These are phyloP conservation scores for Drosophila miranda DNA, from an alignment of 1,140 invertebrate species.

Conservation along the genomic window DNA sequence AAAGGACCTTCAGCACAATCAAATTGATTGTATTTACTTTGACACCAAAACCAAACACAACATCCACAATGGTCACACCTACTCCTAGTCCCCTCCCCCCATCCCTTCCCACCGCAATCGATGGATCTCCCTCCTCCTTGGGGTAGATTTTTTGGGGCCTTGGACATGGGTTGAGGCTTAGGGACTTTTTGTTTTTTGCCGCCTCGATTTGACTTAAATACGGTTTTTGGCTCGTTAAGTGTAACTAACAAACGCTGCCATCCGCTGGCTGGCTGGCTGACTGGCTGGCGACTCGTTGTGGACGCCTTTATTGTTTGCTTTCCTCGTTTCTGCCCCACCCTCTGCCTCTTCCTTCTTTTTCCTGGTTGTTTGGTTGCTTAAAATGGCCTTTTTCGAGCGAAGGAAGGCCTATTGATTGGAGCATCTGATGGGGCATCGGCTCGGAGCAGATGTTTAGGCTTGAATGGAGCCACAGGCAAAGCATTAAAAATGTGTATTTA, in stretches of 20 bases:
- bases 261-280: conserved; percentile 16
- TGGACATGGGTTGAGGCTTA: conserved; percentile 37
- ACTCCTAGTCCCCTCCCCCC: background rate
- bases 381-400: conserved; percentile 15
- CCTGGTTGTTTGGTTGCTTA: conserved; percentile 8
- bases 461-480: conserved; percentile 17
- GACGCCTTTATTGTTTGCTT: conserved; percentile 67
- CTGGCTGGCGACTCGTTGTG: conserved; percentile 9
- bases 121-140: conserved; percentile 3
- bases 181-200: conserved; percentile 46
- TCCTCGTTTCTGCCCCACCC: conserved; percentile 24
- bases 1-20: conserved; percentile 60
- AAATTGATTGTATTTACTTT: conserved; percentile 80
- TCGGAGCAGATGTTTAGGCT: conserved; percentile 33
- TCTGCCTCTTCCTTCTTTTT: conserved; percentile 20
- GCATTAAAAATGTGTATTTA: conserved; percentile 6
- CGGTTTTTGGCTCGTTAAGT: conserved; percentile 78
- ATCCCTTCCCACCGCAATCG: no score
- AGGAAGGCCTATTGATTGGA: conserved; percentile 17
- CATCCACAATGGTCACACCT: conserved; percentile 42
- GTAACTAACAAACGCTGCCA: conserved; percentile 71
- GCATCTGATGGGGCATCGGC: conserved; percentile 2
- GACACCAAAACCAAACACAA: conserved; percentile 61
- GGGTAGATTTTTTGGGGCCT: background rate
- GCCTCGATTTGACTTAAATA: conserved; percentile 72